phyloP scores from a whole-genome alignment of 2,113 vertebrate genomes.

The Speoplatyrhinus poulsoni region DNA sequence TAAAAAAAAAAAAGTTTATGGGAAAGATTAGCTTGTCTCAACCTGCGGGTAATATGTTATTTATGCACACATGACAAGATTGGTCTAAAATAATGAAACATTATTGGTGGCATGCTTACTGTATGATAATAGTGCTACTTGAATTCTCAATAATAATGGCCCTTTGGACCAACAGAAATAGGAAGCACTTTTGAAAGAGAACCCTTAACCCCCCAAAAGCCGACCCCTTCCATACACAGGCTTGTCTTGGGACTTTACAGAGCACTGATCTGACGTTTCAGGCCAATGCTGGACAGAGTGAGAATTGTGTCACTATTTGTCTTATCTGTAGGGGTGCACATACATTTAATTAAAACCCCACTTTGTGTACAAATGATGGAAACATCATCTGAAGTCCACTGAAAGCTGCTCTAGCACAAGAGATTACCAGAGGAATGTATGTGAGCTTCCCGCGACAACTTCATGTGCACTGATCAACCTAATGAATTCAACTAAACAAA shows the following conservation, averaged over 20 bases:
- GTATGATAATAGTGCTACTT: conserved; percentile 55
- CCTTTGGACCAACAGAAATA: conserved; percentile 53
- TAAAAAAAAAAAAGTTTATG: conserved; percentile 21
- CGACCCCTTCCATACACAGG: conserved; percentile 10
- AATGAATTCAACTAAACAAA: neutral
- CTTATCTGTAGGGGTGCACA: conserved; percentile 4
- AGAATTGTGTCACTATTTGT: conserved; percentile 23
- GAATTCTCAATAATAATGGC: conserved; percentile 32
- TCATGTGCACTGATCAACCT: conserved; percentile 3
- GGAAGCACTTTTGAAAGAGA: conserved; percentile 67
- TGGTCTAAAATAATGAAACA: conserved; percentile 35
- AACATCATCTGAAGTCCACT: too few relatives aligned
- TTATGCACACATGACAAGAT: conserved; percentile 49
- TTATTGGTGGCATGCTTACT: conserved; percentile 41
- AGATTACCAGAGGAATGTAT: too few relatives aligned
- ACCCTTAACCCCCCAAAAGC: neutral
- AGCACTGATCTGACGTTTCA: conserved; percentile 34
- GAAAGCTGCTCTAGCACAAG: too few relatives aligned
- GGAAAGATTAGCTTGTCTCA: conserved; percentile 37
- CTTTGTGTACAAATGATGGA: too few relatives aligned
- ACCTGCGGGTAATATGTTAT: conserved; percentile 46
- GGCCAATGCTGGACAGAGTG: conserved; percentile 30
- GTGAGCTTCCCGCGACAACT: too few relatives aligned
- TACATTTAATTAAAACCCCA: too few relatives aligned
- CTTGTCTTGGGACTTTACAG: conserved; percentile 39